Conservation (phyloP, 2,888 invertebrate species). For the Hirudinaria manillensis region DNA sequence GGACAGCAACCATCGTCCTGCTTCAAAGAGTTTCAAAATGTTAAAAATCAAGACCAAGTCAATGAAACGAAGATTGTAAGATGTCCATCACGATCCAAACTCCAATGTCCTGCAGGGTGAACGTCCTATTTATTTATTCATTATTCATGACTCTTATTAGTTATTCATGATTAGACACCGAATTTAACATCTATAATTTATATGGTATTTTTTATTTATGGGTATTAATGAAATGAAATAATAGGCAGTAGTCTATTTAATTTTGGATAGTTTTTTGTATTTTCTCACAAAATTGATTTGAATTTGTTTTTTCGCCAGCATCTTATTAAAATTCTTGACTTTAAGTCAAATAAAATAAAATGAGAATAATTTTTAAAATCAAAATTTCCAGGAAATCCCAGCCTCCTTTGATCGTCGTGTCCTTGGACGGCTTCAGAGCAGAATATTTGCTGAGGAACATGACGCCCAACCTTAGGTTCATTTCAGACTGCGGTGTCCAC, state of each 20-base stretch:
- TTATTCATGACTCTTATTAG: no score
- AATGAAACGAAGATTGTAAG: background rate
- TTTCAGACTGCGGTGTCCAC: constrained; percentile 44
- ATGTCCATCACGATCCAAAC: background rate
- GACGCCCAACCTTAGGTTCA: constrained; percentile 45
- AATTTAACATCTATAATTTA: no score
- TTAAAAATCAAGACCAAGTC: background rate
- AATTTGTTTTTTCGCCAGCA: no score
- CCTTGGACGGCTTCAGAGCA: constrained; percentile 48
- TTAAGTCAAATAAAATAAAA: no score
- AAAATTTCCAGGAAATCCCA: constrained; percentile 11
- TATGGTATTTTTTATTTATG: no score
- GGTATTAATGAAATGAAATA: no score
- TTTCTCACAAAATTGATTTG: no score
- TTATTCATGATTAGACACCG: no score
- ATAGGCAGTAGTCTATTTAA: no score
- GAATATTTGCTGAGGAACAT: constrained; percentile 45
- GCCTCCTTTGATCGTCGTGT: constrained; percentile 45
- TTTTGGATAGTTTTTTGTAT: no score
- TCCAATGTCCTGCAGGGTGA: constrained; percentile 1
- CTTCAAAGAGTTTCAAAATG: background rate
- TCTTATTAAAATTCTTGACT: no score
- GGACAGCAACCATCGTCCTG: background rate
- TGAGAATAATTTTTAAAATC: background rate
- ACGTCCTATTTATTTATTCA: no score